phyloP scores from a whole-genome alignment of 1,140 invertebrate genomes.

The Drosophila subpulchrella region DNA sequence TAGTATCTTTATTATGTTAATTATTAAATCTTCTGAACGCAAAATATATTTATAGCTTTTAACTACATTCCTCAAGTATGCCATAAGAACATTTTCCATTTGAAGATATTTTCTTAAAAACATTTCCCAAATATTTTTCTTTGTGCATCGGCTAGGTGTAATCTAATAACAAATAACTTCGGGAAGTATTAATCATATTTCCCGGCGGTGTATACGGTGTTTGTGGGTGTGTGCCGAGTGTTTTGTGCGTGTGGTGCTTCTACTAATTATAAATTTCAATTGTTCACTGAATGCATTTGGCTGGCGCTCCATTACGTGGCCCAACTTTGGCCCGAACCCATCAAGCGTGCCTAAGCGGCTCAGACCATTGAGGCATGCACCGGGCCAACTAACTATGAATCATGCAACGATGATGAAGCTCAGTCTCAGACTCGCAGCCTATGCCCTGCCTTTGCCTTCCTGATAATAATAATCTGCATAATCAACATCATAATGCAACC shows the following conservation, averaged over 20 bases:
- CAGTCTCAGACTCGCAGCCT: slow-evolving; percentile 18
- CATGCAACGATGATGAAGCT: slow-evolving; percentile 46
- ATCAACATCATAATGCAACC: slow-evolving; percentile 75
- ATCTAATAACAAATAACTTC: slow-evolving; percentile 82
- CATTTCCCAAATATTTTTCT: background rate
- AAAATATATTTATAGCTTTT: too few species aligned
- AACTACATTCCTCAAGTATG: too few species aligned
- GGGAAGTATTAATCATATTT: slow-evolving; percentile 82
- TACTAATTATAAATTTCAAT: slow-evolving; percentile 83
- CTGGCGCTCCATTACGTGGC: slow-evolving; percentile 55
- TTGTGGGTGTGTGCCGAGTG: slow-evolving; percentile 8
- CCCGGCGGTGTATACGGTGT: slow-evolving; percentile 17
- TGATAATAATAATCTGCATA: slow-evolving; percentile 75
- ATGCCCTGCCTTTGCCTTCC: slow-evolving; percentile 21
- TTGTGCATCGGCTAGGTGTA: slow-evolving; percentile 45
- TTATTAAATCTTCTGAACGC: too few species aligned
- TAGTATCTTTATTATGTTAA: too few species aligned
- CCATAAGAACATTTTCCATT: too few species aligned
- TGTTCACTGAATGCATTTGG: slow-evolving; percentile 66
- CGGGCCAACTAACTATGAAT: slow-evolving; percentile 59
- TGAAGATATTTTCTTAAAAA: too few species aligned
- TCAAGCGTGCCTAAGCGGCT: slow-evolving; percentile 70
- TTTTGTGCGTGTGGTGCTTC: slow-evolving; percentile 51
- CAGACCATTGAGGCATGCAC: slow-evolving; percentile 64
- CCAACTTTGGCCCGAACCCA: slow-evolving; percentile 38